A percentile compares a stretch with the other conserved stretches of the same genome.
These are phyloP conservation scores for Nothoprocta perdicaria DNA, from an alignment of 2,113 vertebrate species.

Conservation along the genomic window DNA sequence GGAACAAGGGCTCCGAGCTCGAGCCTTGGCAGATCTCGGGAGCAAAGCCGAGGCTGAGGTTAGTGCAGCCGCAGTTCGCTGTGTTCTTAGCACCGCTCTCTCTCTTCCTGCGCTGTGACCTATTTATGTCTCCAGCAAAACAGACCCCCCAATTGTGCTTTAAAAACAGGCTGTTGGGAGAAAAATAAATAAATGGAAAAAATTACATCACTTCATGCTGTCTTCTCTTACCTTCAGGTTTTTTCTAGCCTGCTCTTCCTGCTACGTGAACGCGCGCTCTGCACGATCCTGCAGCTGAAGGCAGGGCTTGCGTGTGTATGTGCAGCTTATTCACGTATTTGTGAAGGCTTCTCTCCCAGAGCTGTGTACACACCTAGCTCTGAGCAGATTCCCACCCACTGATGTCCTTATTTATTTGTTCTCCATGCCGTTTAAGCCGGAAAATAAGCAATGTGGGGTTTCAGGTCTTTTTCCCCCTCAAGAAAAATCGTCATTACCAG, in stretches of 20 bases:
- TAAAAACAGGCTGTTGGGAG: not conserved
- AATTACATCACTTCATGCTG: not conserved
- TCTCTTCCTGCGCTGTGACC: not conserved
- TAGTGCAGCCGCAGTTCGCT: not conserved
- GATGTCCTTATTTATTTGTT: not conserved
- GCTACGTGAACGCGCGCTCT: fast-evolving
- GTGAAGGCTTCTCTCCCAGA: not conserved
- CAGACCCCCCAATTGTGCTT: not conserved
- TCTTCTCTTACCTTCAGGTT: not conserved
- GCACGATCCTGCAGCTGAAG: not conserved
- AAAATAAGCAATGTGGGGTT: not conserved
- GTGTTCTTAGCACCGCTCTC: not conserved
- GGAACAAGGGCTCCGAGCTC: not conserved
- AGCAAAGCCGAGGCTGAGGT: not conserved
- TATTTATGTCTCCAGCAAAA: not conserved
- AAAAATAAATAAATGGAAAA: not conserved
- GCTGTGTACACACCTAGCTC: not conserved
- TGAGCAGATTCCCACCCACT: not conserved
- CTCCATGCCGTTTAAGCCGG: not conserved
- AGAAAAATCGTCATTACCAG: not conserved
- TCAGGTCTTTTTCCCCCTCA: not conserved
- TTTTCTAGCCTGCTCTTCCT: not conserved
- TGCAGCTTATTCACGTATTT: not conserved
- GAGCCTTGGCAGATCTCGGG: not conserved
- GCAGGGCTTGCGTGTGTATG: not conserved